Conservation (phyloP, 2,113 vertebrate species). For the Hippocampus abdominalis region DNA sequence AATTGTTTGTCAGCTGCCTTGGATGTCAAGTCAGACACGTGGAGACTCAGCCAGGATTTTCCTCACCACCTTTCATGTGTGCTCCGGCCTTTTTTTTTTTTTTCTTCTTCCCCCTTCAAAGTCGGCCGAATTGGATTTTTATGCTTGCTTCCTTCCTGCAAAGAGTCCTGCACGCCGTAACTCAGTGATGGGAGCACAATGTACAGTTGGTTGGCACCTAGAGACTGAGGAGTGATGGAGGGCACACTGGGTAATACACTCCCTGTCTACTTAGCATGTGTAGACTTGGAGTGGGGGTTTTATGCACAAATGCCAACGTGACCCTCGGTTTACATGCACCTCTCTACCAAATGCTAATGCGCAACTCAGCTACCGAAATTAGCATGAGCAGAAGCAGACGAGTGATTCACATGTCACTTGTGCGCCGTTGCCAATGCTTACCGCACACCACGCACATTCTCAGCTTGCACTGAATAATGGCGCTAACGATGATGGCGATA, state of each 20-base stretch:
- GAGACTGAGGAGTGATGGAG: constrained; percentile 35
- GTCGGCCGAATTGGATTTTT: constrained; percentile 67
- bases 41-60: constrained; percentile 61
- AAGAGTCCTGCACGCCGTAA: constrained; percentile 58
- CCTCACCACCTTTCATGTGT: constrained; percentile 59
- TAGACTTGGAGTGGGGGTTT: constrained; percentile 32
- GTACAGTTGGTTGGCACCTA: constrained; percentile 57
- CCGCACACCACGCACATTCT: constrained; percentile 8
- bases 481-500: constrained; percentile 33
- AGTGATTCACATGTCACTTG: constrained; percentile 8
- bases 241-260: constrained; percentile 43
- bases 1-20: constrained; percentile 69
- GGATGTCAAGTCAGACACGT: constrained; percentile 61
- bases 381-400: constrained; percentile 2
- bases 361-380: constrained; percentile 4
- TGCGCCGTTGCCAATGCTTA: constrained; percentile 14
- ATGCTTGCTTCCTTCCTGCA: constrained; percentile 47
- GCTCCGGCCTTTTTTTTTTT: constrained; percentile 27
- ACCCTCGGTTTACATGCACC: constrained; percentile 1
- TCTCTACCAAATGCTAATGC: constrained; percentile 26
- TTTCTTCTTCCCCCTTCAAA: constrained; percentile 26
- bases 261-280: constrained; percentile 47
- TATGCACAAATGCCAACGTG: constrained; percentile 9
- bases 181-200: constrained; percentile 51
- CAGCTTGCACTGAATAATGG: constrained; percentile 37